Percentiles rank a stretch among this genome's conserved stretches.
phyloP scores from a whole-genome alignment of 2,888 invertebrate species.

The Plusia festucae region DNA sequence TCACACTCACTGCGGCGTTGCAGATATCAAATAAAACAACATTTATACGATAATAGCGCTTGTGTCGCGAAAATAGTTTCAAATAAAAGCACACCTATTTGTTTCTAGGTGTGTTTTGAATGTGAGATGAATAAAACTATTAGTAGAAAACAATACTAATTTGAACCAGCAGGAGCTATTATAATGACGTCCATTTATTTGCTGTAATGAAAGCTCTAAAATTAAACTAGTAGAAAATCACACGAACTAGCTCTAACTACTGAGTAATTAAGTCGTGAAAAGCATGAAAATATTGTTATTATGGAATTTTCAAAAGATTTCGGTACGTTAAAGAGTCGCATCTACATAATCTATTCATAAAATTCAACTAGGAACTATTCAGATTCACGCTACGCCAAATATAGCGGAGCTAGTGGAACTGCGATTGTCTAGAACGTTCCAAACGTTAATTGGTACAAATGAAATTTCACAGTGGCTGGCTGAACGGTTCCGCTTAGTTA shows the following conservation, averaged over 20 bases:
- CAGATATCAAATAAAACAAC: constrained; percentile 2
- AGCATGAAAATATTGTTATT: constrained; percentile 13
- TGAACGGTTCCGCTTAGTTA: constrained; percentile 43
- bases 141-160: not conserved
- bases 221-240: not conserved
- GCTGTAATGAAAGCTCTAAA: constrained; percentile 1
- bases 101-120: not conserved
- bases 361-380: constrained; percentile 31
- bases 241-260: not conserved
- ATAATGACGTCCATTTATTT: not conserved
- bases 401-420: constrained; percentile 24
- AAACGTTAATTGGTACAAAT: constrained; percentile 49
- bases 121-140: not conserved
- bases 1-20: constrained; percentile 1
- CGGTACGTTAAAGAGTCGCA: constrained; percentile 16
- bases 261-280: not conserved
- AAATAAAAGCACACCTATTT: constrained; percentile 4
- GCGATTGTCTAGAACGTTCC: constrained; percentile 34
- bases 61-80: constrained; percentile 1
- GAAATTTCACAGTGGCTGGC: constrained; percentile 39
- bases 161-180: not conserved
- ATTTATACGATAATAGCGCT: constrained; percentile 4
- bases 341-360: constrained; percentile 42
- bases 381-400: constrained; percentile 30
- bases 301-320: constrained; percentile 22